Percentiles rank a stretch among this genome's conserved stretches.
These are phyloP conservation scores for Girardinus metallicus DNA, from an alignment of 2,797 vertebrate species.

Conservation along the genomic window DNA sequence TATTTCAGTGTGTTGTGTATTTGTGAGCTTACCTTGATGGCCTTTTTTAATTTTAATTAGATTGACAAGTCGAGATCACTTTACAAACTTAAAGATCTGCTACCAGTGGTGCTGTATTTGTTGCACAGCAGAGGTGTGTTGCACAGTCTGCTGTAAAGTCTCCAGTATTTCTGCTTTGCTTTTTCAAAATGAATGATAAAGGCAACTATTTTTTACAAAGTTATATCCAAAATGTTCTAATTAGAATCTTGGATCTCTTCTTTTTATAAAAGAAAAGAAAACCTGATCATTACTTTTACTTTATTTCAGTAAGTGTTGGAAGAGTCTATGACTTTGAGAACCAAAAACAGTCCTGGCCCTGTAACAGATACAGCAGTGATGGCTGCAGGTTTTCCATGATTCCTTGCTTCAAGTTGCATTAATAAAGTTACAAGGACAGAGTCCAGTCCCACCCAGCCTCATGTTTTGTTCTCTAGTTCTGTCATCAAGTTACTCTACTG, in stretches of 20 bases:
- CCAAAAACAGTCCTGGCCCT: neutral
- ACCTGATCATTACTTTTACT: neutral
- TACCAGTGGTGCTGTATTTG: neutral
- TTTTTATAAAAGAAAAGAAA: neutral
- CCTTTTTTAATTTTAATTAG: neutral
- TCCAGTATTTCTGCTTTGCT: neutral
- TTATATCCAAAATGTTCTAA: neutral
- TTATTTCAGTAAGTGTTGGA: neutral
- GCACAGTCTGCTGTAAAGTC: neutral
- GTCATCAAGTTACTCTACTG: conserved; percentile 57
- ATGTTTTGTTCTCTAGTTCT: conserved; percentile 24
- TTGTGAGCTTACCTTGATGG: neutral
- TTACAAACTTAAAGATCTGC: neutral
- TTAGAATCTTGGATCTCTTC: neutral
- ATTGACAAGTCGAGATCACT: neutral
- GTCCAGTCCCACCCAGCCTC: conserved; percentile 7
- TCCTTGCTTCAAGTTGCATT: conserved; percentile 2
- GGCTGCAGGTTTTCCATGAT: conserved; percentile 1
- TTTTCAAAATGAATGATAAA: neutral
- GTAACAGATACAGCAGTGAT: neutral
- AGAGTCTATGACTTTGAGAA: neutral
- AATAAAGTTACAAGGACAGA: conserved; percentile 3
- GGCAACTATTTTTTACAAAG: neutral
- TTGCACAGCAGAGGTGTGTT: neutral
- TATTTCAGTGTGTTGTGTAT: neutral